These are phyloP conservation scores for Aix galericulata DNA, from an alignment of 2,113 vertebrate species.

Conservation along the genomic window DNA sequence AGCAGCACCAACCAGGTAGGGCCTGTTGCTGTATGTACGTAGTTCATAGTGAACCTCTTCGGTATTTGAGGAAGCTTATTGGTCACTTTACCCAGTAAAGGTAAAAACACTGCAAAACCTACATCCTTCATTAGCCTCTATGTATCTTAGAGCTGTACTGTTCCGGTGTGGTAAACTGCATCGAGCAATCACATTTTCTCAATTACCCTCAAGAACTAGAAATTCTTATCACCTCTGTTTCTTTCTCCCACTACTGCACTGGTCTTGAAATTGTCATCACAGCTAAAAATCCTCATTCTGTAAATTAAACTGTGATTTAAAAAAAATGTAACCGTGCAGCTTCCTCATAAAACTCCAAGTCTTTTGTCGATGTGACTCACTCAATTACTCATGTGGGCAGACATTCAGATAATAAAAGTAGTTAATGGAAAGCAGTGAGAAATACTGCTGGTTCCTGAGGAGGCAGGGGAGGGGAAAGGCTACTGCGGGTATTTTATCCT, in stretches of 20 bases:
- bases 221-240: constrained; percentile 52
- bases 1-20: background rate
- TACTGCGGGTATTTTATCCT: constrained; percentile 53
- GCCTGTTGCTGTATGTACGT: background rate
- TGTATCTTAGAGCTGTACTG: constrained; percentile 10
- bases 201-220: constrained; percentile 22
- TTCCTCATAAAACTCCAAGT: constrained; percentile 58
- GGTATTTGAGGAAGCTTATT: background rate
- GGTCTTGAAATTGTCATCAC: constrained; percentile 55
- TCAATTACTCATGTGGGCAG: constrained; percentile 72
- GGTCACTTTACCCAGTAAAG: background rate
- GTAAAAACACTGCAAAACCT: background rate
- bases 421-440: constrained; percentile 71
- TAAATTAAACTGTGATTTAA: constrained; percentile 56
- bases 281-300: constrained; percentile 43
- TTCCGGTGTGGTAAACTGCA: constrained; percentile 17
- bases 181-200: constrained; percentile 41
- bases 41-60: background rate
- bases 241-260: constrained; percentile 11
- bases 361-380: constrained; percentile 73
- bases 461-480: constrained; percentile 56
- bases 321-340: constrained; percentile 24
- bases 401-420: constrained; percentile 72
- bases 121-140: background rate
- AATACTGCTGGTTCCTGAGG: constrained; percentile 68